A percentile compares a stretch with the other conserved stretches of the same genome.
Evolutionary conservation across 2,888 invertebrate species (phyloP).

Genomic region (Pheosia gnoma): DNA sequence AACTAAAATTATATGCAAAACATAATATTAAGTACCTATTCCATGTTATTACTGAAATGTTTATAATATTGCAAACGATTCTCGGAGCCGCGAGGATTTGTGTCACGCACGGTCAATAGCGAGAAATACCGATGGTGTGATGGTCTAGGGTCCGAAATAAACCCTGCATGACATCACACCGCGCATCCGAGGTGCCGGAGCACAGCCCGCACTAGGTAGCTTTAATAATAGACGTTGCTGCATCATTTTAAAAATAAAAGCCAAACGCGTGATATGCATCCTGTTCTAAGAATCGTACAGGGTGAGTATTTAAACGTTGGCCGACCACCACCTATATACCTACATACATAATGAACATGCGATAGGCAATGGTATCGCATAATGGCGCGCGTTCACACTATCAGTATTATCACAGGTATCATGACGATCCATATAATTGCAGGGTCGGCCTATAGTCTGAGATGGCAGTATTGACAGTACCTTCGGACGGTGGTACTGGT

Average conservation of each 20-base stretch:
- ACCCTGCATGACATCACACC: conserved; percentile 41
- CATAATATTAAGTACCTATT: conserved; percentile 29
- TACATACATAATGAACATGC: background rate
- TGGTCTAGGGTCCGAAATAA: conserved; percentile 37
- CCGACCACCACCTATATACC: background rate
- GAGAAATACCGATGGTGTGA: conserved; percentile 29
- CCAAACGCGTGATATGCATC: conserved; percentile 5
- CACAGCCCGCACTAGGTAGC: conserved; percentile 29
- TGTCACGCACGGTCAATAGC: conserved; percentile 44
- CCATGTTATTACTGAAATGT: conserved; percentile 37
- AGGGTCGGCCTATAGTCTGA: no score
- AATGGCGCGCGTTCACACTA: no score
- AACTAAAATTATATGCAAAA: conserved; percentile 43
- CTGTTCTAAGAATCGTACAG: conserved; percentile 18
- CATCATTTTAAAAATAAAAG: conserved; percentile 17
- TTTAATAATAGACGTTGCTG: conserved; percentile 24
- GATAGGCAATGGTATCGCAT: background rate
- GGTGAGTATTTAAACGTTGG: background rate
- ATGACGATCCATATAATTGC: no score
- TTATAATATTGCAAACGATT: conserved; percentile 39
- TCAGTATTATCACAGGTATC: no score
- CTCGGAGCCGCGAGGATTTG: conserved; percentile 37
- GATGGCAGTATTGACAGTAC: no score
- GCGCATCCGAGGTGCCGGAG: conserved; percentile 20
- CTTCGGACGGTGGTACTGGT: no score